phyloP scores from a whole-genome alignment of 2,888 invertebrate genomes.

The Drosophila macrospina region DNA sequence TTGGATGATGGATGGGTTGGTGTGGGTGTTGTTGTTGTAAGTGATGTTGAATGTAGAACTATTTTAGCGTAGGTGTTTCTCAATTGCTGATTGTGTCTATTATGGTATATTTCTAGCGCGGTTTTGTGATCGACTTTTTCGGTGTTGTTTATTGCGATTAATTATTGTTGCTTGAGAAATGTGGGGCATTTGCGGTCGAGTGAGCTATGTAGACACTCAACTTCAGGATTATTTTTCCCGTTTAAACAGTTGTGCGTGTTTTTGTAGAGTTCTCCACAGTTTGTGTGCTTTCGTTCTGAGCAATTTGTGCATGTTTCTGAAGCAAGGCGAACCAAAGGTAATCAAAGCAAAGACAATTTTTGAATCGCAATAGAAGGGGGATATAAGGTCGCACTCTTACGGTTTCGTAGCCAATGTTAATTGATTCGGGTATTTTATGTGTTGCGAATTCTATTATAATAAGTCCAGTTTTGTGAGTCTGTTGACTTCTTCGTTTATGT shows the following conservation, averaged over 20 bases:
- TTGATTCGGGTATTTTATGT: neutral
- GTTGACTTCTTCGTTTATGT: neutral
- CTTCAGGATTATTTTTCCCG: conserved; percentile 7
- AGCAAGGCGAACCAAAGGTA: no score
- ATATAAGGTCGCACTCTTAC: neutral
- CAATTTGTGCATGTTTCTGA: no score
- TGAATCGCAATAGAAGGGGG: neutral
- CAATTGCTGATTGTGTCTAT: conserved; percentile 7
- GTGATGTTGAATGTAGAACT: neutral
- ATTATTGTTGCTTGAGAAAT: conserved; percentile 26
- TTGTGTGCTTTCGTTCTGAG: no score
- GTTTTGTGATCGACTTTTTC: conserved; percentile 33
- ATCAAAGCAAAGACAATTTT: conserved; percentile 1
- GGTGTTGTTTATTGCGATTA: conserved; percentile 25
- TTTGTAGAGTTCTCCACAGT: no score
- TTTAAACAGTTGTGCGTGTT: neutral
- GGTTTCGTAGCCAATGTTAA: neutral
- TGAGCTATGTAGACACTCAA: conserved; percentile 1
- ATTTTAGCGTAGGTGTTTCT: conserved; percentile 22
- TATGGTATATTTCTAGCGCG: conserved; percentile 2
- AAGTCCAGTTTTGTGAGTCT: neutral
- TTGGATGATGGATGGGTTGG: neutral
- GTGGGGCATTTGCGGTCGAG: conserved; percentile 8
- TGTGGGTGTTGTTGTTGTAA: neutral
- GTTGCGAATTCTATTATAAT: neutral